Conservation (phyloP, 2,888 invertebrate genomes). For the Saturnia japonica region DNA sequence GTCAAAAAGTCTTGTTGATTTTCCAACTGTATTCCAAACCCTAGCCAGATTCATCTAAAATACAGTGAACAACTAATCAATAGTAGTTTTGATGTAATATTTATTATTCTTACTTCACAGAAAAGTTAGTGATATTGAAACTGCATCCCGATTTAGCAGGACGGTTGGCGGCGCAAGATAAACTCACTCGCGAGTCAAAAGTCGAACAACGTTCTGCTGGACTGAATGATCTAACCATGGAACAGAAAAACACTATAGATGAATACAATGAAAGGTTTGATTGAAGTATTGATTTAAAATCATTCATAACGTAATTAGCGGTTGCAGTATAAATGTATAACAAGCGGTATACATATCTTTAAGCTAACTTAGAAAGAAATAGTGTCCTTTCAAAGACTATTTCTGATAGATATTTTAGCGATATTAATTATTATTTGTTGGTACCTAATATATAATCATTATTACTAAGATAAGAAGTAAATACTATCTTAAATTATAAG, state of each 20-base stretch:
- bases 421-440: too few species aligned
- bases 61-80: neutral
- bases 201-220: slow-evolving; percentile 82
- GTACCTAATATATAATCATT: too few species aligned
- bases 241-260: slow-evolving; percentile 77
- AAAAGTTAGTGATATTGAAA: slow-evolving; percentile 78
- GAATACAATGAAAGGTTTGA: slow-evolving; percentile 58
- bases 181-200: slow-evolving; percentile 82
- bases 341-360: neutral
- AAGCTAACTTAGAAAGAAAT: neutral
- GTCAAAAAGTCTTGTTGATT: neutral
- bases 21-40: too few species aligned
- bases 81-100: neutral
- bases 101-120: slow-evolving; percentile 47
- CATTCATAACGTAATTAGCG: neutral
- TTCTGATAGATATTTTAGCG: too few species aligned
- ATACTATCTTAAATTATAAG: too few species aligned
- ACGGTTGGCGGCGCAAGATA: slow-evolving; percentile 75
- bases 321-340: neutral
- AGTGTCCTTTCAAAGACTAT: too few species aligned
- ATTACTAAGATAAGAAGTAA: too few species aligned
- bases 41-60: neutral
- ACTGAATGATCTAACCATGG: slow-evolving; percentile 73
- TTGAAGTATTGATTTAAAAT: neutral
- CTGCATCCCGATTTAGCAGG: slow-evolving; percentile 86